Evolutionary conservation across 2,113 vertebrate genomes (phyloP).

Genomic region (Sporophila hypoxantha): DNA sequence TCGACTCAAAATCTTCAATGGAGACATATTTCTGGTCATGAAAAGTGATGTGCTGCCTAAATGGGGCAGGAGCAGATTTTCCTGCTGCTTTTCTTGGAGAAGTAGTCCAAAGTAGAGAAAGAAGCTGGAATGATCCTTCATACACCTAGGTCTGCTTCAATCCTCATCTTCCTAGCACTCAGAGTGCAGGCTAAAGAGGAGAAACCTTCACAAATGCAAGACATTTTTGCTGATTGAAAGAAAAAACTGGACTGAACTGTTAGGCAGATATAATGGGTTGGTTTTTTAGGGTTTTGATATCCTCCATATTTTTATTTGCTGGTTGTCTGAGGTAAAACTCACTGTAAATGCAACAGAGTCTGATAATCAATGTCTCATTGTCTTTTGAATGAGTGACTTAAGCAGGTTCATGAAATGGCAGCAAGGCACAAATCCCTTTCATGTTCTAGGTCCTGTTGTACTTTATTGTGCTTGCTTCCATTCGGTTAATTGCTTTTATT

Average conservation of each 20-base stretch:
- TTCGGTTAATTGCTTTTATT: background rate
- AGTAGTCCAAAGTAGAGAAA: background rate
- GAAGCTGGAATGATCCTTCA: background rate
- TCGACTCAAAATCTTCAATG: background rate
- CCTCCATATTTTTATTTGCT: background rate
- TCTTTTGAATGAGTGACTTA: background rate
- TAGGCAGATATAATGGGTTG: background rate
- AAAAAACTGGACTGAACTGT: background rate
- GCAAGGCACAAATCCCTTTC: background rate
- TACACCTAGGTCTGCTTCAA: background rate
- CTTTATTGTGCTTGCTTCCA: background rate
- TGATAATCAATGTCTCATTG: background rate
- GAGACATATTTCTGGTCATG: background rate
- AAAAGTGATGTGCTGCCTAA: background rate
- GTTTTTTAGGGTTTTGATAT: background rate
- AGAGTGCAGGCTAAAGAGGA: background rate
- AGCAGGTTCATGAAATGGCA: background rate
- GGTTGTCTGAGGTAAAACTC: background rate
- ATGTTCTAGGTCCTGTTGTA: background rate
- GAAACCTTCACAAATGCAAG: background rate
- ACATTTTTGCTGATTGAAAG: background rate
- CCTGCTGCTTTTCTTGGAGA: background rate
- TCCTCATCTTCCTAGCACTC: background rate
- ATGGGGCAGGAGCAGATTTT: background rate
- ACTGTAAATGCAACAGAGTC: background rate